Conservation (phyloP, 1,140 invertebrate genomes). For the Drosophila elegans region DNA sequence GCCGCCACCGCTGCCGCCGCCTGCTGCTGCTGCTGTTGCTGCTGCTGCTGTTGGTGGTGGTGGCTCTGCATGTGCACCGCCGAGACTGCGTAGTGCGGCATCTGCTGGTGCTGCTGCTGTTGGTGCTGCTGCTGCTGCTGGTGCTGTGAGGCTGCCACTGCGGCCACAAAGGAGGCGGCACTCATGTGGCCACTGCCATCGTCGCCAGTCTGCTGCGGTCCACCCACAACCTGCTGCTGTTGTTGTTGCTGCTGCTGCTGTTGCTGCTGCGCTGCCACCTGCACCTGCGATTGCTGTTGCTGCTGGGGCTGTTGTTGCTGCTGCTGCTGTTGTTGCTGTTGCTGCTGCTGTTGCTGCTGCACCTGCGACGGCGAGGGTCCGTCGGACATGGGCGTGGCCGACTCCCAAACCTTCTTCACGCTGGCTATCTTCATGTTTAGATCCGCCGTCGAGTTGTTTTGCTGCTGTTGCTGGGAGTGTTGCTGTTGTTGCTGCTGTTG, state of each 20-base stretch:
- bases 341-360: constrained; percentile 85
- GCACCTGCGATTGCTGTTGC: constrained; percentile 59
- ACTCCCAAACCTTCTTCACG: constrained; percentile 96
- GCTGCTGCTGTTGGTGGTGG: constrained; percentile 82
- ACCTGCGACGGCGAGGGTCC: constrained; percentile 63
- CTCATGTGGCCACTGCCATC: constrained; percentile 70
- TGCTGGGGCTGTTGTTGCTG: constrained; percentile 67
- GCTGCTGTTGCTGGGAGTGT: constrained; percentile 70
- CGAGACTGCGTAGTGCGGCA: constrained; percentile 81
- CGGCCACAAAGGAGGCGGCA: constrained; percentile 89
- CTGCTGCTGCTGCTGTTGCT: constrained; percentile 88
- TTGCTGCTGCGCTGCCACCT: constrained; percentile 87
- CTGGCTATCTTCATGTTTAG: constrained; percentile 97
- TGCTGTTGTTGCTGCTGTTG: constrained; percentile 60
- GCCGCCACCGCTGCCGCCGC: constrained; percentile 85
- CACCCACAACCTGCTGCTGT: constrained; percentile 84
- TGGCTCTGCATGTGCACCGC: constrained; percentile 76
- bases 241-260: constrained; percentile 62
- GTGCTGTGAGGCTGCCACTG: constrained; percentile 85
- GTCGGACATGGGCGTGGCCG: constrained; percentile 85
- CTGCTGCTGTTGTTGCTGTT: constrained; percentile 85
- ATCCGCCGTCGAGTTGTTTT: constrained; percentile 91
- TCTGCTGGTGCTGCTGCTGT: constrained; percentile 85
- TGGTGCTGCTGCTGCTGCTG: constrained; percentile 85
- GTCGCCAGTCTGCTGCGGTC: constrained; percentile 83